These are phyloP conservation scores for Linepithema humile DNA, from an alignment of 1,140 invertebrate species.

Conservation along the genomic window DNA sequence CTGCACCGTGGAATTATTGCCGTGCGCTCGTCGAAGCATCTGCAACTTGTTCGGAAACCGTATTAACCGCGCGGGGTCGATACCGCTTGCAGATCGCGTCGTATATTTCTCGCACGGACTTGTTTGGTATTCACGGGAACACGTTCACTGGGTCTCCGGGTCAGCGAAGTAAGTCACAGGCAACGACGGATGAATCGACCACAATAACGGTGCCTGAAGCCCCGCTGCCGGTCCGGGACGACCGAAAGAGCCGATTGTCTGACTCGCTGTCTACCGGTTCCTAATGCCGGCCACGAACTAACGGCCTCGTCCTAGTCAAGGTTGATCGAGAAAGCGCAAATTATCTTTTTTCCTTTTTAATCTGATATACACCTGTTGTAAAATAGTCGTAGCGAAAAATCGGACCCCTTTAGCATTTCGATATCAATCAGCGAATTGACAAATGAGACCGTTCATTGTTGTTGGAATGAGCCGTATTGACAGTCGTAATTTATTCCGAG, in stretches of 20 bases:
- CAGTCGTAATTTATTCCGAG: no score
- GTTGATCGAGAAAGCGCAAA: neutral
- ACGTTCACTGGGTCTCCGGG: conserved; percentile 82
- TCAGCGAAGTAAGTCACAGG: conserved; percentile 82
- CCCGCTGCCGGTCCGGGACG: conserved; percentile 34
- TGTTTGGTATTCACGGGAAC: conserved; percentile 76
- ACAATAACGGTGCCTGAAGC: conserved; percentile 61
- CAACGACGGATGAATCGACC: conserved; percentile 67
- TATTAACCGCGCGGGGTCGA: neutral
- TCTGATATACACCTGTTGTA: neutral
- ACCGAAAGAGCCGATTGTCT: conserved; percentile 48
- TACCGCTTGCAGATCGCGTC: neutral
- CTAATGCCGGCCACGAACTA: neutral
- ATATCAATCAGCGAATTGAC: neutral
- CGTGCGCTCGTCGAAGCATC: neutral
- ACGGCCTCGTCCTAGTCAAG: neutral
- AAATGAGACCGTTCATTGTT: neutral
- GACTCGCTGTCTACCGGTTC: neutral
- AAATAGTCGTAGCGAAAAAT: neutral
- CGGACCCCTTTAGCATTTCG: neutral
- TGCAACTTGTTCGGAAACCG: neutral
- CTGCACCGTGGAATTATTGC: neutral
- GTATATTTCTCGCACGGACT: conserved; percentile 1
- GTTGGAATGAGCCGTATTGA: no score
- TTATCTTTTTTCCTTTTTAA: neutral